Evolutionary conservation across 2,888 invertebrate genomes (phyloP).

Genomic region (Baronia brevicornis): DNA sequence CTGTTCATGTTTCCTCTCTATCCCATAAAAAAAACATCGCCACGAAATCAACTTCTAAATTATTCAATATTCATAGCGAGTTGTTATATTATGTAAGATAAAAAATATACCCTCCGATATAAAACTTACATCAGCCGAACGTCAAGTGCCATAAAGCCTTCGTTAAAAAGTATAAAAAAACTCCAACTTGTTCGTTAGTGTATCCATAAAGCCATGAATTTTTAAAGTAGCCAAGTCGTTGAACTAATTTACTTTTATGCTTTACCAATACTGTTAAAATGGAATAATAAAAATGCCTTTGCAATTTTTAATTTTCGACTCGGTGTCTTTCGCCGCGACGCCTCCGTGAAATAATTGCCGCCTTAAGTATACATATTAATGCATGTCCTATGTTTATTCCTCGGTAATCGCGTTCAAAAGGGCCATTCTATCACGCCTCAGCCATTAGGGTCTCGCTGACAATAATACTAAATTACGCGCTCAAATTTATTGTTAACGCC

Average conservation of each 20-base stretch:
- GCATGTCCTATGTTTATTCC: slow-evolving; percentile 17
- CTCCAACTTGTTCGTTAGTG: slow-evolving; percentile 11
- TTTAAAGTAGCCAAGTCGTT: slow-evolving; percentile 12
- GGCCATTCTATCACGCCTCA: slow-evolving; percentile 53
- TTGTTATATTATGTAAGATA: too few relatives aligned
- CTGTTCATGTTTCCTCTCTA: too few relatives aligned
- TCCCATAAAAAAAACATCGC: too few relatives aligned
- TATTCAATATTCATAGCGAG: too few relatives aligned
- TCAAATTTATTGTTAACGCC: slow-evolving; percentile 57
- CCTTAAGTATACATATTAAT: slow-evolving; percentile 17
- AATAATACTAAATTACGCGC: slow-evolving; percentile 53
- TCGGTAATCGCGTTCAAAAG: slow-evolving; percentile 31
- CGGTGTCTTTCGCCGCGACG: too few relatives aligned
- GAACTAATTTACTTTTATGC: slow-evolving; percentile 11
- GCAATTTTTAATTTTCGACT: slow-evolving; percentile 5
- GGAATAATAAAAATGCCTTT: slow-evolving; percentile 1
- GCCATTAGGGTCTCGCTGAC: slow-evolving; percentile 49
- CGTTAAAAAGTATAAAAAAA: slow-evolving; percentile 10
- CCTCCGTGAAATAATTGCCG: slow-evolving; percentile 11
- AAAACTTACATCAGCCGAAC: too few relatives aligned
- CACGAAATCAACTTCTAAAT: too few relatives aligned
- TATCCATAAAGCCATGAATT: slow-evolving; percentile 11
- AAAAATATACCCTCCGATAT: too few relatives aligned
- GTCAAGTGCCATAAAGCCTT: slow-evolving; percentile 8
- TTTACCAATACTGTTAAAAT: slow-evolving; percentile 6